These are phyloP conservation scores for Sinella curviseta DNA, from an alignment of 1,140 invertebrate species.

Conservation along the genomic window DNA sequence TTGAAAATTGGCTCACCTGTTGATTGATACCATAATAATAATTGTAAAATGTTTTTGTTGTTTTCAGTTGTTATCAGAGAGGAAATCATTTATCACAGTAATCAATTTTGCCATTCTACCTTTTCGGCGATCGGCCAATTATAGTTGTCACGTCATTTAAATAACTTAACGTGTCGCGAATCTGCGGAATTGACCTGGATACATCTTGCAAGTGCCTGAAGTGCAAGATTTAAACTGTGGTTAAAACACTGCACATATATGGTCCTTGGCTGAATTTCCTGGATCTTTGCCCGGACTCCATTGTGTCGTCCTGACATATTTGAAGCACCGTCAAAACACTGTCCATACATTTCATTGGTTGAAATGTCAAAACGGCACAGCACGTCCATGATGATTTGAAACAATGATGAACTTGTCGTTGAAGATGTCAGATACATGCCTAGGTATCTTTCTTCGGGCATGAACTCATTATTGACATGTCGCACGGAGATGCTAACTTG, in stretches of 20 bases:
- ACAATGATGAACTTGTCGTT: not conserved
- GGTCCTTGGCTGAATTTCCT: not conserved
- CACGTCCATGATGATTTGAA: not conserved
- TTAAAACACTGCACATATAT: constrained; percentile 27
- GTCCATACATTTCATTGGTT: not conserved
- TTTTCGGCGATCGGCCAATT: not conserved
- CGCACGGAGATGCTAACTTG: constrained; percentile 11
- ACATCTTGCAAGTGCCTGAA: constrained; percentile 31
- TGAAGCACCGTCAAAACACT: constrained; percentile 11
- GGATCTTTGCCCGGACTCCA: constrained; percentile 6
- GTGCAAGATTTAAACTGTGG: constrained; percentile 31
- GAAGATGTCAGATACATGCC: constrained; percentile 7
- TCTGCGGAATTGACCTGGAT: not conserved
- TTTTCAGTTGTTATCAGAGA: not conserved
- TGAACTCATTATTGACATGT: not conserved
- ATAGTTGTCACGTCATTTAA: constrained; percentile 9
- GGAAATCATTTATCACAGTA: not conserved
- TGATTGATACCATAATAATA: no score
- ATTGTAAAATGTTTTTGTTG: no score
- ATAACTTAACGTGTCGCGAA: constrained; percentile 3
- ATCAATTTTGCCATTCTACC: not conserved
- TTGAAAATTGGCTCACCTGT: no score
- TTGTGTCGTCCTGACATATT: constrained; percentile 1
- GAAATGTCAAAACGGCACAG: not conserved
- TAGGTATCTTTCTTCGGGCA: not conserved